Base-by-base conservation (phyloP, 2,888 invertebrate genomes). In the Timandra comae region DNA sequence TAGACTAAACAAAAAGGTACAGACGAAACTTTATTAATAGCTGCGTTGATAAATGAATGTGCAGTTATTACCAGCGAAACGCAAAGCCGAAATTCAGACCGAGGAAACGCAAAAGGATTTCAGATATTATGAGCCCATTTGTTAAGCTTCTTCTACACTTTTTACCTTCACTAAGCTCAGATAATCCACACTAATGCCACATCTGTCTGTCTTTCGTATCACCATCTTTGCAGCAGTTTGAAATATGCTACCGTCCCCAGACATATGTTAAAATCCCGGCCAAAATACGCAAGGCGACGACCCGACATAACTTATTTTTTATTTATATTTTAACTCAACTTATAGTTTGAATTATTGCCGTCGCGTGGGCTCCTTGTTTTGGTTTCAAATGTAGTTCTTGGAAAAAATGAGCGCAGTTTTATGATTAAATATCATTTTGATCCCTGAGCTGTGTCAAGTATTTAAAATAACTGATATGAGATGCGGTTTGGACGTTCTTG, bases 141-240 rank as follows among this genome's bases (percentile, higher is more conserved):
- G 3, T 16, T 5, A 1, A 16, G 6, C 6, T 16, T 16, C 16
- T 16, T 16, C 16, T 16, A 16, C 16, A 16, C 6, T 1, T 16
- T 16, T 16, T 16, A 16, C 16, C 4, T 16, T 16, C 4, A 5
- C 16, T 16, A 6, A 16, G 16, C 6, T 16, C 77, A 63, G 65
- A 64, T 82, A 81, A 84, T 82, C 81, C 75, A 36, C 29, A 45
- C 55, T 66, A 71, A 75, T 62, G 49, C 65, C 51, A 54, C 80
- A 76, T 72, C 73, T 78, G 74, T 63, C 65, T 56, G 45, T 56
- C 56, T 70, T 72, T 56, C 63, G 71, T 61, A 68, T 67, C 45
- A 56, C 52, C 59, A 58, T 63, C 45, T 49, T 47, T 39, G 39
- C 43, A 53, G 52, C 56, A 63, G 52, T 62, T 65, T 65, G 62